These are phyloP conservation scores for Fundulus diaphanus DNA, from an alignment of 2,797 vertebrate species.

Conservation along the genomic window DNA sequence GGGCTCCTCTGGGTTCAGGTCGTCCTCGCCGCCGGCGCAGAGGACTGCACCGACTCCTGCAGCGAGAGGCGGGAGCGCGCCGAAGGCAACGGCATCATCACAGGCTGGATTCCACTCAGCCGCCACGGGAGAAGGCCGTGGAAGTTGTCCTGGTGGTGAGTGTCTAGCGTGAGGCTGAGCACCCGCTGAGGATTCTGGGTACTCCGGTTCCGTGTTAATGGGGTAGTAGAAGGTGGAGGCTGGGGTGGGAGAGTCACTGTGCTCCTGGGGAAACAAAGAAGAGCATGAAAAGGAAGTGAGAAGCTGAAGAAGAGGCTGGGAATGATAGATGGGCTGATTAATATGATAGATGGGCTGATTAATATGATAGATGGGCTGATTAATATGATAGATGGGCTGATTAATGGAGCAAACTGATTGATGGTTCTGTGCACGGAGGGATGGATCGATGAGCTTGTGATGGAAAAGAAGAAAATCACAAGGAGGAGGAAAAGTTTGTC, in stretches of 20 bases:
- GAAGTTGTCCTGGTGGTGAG: slow-evolving; percentile 85
- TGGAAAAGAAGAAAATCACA: background rate
- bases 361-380: background rate
- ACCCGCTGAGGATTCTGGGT: slow-evolving; percentile 79
- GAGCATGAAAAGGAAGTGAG: slow-evolving; percentile 24
- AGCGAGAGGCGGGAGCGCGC: slow-evolving; percentile 91
- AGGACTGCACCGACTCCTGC: slow-evolving; percentile 88
- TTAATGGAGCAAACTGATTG: background rate
- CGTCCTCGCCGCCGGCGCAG: slow-evolving; percentile 48
- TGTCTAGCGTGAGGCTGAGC: slow-evolving; percentile 86
- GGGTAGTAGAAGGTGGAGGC: slow-evolving; percentile 70
- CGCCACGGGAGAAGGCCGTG: slow-evolving; percentile 86
- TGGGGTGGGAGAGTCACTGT: slow-evolving; percentile 63
- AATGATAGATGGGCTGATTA: background rate
- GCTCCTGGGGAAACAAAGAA: slow-evolving; percentile 82
- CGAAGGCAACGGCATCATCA: slow-evolving; percentile 46
- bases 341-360: background rate
- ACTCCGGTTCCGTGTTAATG: slow-evolving; percentile 45
- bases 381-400: background rate
- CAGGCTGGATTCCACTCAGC: slow-evolving; percentile 78
- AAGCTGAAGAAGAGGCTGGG: background rate
- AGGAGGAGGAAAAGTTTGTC: background rate
- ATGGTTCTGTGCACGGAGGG: background rate
- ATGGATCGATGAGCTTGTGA: background rate
- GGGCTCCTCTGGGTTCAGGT: slow-evolving; percentile 73